Evolutionary conservation across 1,140 invertebrate species (phyloP).

Genomic region (Penaeus indicus): DNA sequence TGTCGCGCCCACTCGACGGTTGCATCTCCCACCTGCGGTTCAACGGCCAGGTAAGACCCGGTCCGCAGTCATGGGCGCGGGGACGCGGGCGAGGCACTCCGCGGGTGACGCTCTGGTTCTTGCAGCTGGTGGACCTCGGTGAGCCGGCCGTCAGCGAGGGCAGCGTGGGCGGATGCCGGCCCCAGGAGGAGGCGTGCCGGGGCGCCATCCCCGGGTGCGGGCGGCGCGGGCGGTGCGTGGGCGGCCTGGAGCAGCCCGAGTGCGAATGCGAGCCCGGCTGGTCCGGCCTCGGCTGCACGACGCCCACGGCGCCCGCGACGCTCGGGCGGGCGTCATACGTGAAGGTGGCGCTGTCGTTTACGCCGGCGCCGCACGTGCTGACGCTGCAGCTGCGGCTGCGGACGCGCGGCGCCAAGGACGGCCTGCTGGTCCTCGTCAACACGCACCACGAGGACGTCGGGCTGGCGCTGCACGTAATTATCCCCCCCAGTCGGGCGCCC

Average conservation of each 20-base stretch:
- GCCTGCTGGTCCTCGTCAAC: too few relatives aligned
- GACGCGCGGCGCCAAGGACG: too few relatives aligned
- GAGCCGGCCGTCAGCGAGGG: slow-evolving; percentile 35
- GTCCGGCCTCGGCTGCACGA: not conserved
- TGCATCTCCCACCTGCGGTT: slow-evolving; percentile 35
- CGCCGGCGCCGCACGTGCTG: too few relatives aligned
- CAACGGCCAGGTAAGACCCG: slow-evolving; percentile 35
- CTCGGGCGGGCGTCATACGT: not conserved
- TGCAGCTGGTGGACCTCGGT: slow-evolving; percentile 36
- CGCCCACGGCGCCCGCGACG: not conserved
- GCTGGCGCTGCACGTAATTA: too few relatives aligned
- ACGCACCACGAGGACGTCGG: too few relatives aligned
- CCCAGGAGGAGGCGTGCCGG: slow-evolving; percentile 23
- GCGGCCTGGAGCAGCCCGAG: not conserved
- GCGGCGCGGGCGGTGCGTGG: slow-evolving; percentile 26
- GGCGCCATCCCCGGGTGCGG: not conserved
- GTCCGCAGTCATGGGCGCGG: too few relatives aligned
- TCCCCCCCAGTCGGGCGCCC: too few relatives aligned
- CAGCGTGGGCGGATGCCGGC: slow-evolving; percentile 14
- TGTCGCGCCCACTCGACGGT: not conserved
- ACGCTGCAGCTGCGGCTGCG: too few relatives aligned
- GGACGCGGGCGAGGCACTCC: too few relatives aligned
- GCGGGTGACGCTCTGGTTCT: not conserved
- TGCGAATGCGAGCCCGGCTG: slow-evolving; percentile 7
- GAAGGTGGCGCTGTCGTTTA: not conserved